phyloP scores from a whole-genome alignment of 2,113 vertebrate species.

The Periophthalmodon schlosseri region DNA sequence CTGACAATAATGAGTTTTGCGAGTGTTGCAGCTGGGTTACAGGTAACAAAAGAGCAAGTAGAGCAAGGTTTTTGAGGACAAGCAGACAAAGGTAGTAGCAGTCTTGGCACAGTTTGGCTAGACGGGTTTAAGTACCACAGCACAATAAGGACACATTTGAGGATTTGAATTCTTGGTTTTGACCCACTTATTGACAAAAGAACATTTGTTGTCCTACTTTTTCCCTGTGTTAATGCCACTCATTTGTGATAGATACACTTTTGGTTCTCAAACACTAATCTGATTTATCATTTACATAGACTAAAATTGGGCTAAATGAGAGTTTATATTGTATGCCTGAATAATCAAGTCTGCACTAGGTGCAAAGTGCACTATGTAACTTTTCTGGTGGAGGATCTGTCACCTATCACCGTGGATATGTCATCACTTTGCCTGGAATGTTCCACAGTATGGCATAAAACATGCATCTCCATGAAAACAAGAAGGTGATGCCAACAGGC shows the following conservation, averaged over 20 bases:
- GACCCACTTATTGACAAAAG: constrained; percentile 11
- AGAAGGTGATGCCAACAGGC: too few relatives aligned
- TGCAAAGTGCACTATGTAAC: too few relatives aligned
- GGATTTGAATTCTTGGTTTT: constrained; percentile 2
- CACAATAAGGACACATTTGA: background rate
- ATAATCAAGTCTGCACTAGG: background rate
- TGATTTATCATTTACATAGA: background rate
- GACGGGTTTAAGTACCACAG: constrained; percentile 41
- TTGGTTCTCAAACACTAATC: background rate
- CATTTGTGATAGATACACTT: background rate
- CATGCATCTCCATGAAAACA: too few relatives aligned
- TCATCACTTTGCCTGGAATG: too few relatives aligned
- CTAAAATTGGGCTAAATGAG: background rate
- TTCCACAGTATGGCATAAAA: too few relatives aligned
- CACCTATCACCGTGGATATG: too few relatives aligned
- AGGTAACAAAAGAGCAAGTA: constrained; percentile 21
- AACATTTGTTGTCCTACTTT: background rate
- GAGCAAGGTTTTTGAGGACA: constrained; percentile 34
- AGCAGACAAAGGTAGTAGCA: constrained; percentile 6
- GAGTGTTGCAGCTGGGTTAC: constrained; percentile 55
- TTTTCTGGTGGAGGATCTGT: too few relatives aligned
- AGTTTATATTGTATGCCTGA: too few relatives aligned
- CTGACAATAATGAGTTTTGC: constrained; percentile 58
- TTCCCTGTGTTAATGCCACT: constrained; percentile 14
- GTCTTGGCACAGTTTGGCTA: constrained; percentile 36